Evolutionary conservation across 1,140 invertebrate genomes (phyloP), one percentile per base, ranked within the genome.

Genomic region (Pseudomyrmex sp.): DNA sequence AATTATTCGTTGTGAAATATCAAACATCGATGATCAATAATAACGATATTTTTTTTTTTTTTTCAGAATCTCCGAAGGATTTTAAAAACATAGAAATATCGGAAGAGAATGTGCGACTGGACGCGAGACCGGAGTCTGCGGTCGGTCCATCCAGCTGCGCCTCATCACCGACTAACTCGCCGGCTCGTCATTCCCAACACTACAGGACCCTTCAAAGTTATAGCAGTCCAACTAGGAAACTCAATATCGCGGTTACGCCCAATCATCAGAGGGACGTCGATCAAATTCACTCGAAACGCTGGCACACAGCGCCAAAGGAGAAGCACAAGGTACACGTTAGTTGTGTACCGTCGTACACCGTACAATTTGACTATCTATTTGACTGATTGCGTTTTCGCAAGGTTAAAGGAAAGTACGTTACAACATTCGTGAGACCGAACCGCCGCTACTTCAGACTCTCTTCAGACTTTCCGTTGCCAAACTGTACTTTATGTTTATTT

Each of bases 221-320:
- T 82, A 89, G 83, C 68, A 92, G 90, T 88, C 89, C 89, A 84
- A 90, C 89, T 84, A 90, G 87, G 77, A 92, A 92, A 91, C 90
- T 92, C 82, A 92, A 92, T 86, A 88, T 92, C 77, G 89, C 75
- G 76, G 70, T 54, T 20, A 69, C 82, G 62, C 80, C 80, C 68
- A 91, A 90, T 82, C 91, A 91, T 69, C 90, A 90, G 26, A 91
- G 92, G 80, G 91, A 93, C 63, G 84, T 90, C 66, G 92, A 93
- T 83, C 91, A 91, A 35, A 86, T 66, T 50, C 89, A 91, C 69
- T 86, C 90, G 77, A 96, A 96, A 91, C 93, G 95, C 68, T 96
- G 95, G 93, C 95, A 96, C 84, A 96, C 96, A 8, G 95, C 95
- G 3, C 95, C 95, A 2, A 95, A 95, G 83, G 95, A 96, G 87